Evolutionary conservation across 1,140 invertebrate species (phyloP), one percentile per base, ranked within the genome.

Genomic region (Temnothorax curvispinosus): DNA sequence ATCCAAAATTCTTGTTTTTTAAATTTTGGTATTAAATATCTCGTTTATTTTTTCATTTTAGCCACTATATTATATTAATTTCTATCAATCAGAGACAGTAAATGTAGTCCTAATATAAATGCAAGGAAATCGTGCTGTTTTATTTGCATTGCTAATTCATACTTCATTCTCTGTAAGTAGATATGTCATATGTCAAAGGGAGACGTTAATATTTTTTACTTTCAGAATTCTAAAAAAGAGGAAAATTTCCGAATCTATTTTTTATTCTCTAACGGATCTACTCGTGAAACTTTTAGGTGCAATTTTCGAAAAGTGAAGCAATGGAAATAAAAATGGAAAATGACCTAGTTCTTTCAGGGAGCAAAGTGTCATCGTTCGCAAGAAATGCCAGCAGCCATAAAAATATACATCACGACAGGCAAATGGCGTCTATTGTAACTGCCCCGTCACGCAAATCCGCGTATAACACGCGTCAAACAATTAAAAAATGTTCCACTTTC

Each of bases 401-500:
- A 75, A 75, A 75, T 75, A 58, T 60, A 60, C 54, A 3, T 44
- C 52, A 13, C n/a, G 54, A 27, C 41, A 60, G 35, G 27, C 38
- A 27, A 62, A 35, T 38, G 15, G 3, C 18, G 76, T 6, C 56
- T 44, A 7, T 27, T 77, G 11, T 2, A 62, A 21, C 50, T 54
- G 50, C 1, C 27, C 32, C 52, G n/a, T 74, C 58, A 32, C 38
- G 58, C 11, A 9, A 41, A 72, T 56, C 35, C 35, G 41, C 8
- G 0, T 50, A 32, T 67, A 69, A 67, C 8, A 3, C 77, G n/a
- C 13, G 35, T 69, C 50, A 71, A 41, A 81, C 38, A 56, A 60
- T 72, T 71, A 71, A 81, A 81, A 72, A 81, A 56, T 56, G 38
- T 56, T 72, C 9, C 54, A 50, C 21, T 75, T 54, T 35, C 69